A percentile compares a stretch with the other conserved stretches of the same genome.
Conservation (phyloP, 2,113 vertebrate genomes). For the Protobothrops mucrosquamatus region DNA sequence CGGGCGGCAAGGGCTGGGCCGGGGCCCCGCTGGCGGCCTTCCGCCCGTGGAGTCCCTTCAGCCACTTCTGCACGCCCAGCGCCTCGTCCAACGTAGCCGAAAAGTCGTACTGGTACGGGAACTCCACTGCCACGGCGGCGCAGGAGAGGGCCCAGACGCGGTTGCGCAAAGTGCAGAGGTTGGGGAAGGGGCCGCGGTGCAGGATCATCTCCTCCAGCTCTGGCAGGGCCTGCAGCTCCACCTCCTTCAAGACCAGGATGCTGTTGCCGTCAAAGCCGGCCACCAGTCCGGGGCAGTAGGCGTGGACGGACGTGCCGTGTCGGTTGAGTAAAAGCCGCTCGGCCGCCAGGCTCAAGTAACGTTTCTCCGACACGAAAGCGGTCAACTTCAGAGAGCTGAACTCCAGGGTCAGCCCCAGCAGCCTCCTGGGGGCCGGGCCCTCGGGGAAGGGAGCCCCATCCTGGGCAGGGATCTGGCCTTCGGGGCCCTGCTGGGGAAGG, state of each 20-base stretch:
- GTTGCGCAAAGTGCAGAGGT: conserved; percentile 79
- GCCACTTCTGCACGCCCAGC: conserved; percentile 91
- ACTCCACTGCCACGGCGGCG: conserved; percentile 81
- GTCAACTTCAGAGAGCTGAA: conserved; percentile 78
- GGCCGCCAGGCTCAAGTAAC: conserved; percentile 79
- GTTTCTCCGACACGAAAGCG: conserved; percentile 80
- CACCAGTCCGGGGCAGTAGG: conserved; percentile 77
- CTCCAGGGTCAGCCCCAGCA: conserved; percentile 76
- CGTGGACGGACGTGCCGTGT: conserved; percentile 67
- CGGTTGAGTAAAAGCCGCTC: conserved; percentile 76
- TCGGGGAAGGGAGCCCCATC: conserved; percentile 18
- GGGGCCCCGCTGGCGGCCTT: background rate
- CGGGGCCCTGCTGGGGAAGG: background rate
- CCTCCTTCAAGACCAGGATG: conserved; percentile 83
- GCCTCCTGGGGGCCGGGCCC: conserved; percentile 45
- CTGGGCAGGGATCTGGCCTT: background rate
- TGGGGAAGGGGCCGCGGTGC: conserved; percentile 80
- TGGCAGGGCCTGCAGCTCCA: conserved; percentile 77
- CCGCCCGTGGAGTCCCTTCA: conserved; percentile 79
- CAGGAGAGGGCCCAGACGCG: conserved; percentile 83
- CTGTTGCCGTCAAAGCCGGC: conserved; percentile 89
- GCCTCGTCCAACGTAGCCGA: conserved; percentile 88
- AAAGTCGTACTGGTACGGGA: conserved; percentile 95
- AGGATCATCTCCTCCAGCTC: conserved; percentile 82
- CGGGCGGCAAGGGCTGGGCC: conserved; percentile 72